Conservation (phyloP, 2,113 vertebrate genomes). For the Irena cyanogastra region DNA sequence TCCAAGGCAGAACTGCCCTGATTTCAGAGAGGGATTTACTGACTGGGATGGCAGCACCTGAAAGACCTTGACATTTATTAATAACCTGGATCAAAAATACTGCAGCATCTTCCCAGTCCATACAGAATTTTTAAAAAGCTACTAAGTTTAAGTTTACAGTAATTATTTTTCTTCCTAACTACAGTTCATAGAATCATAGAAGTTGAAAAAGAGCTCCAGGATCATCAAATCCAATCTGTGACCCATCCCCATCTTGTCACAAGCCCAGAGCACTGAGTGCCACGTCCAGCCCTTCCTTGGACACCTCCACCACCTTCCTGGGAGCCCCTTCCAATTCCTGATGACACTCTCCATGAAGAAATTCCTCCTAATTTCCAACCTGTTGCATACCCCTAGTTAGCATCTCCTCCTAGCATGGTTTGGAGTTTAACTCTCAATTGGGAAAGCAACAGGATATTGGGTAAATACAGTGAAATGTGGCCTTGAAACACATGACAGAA, state of each 20-base stretch:
- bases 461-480: background rate
- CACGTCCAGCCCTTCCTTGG: accelerated
- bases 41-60: background rate
- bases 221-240: background rate
- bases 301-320: background rate
- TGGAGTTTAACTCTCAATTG: background rate
- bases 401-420: background rate
- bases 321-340: background rate
- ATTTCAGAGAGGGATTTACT: background rate
- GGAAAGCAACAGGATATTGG: background rate
- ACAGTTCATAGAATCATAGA: background rate
- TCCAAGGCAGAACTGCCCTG: background rate
- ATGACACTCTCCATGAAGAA: background rate
- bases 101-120: background rate
- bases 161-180: background rate
- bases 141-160: background rate
- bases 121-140: background rate
- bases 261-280: background rate
- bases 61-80: background rate
- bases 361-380: background rate
- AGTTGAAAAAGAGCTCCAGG: background rate
- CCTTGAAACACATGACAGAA: background rate
- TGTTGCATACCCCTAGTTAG: accelerated
- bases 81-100: background rate
- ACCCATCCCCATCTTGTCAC: background rate